A percentile compares a stretch with the other conserved stretches of the same genome.
Evolutionary conservation across 2,113 vertebrate species (phyloP).

Genomic region (Stigmatopora argus): DNA sequence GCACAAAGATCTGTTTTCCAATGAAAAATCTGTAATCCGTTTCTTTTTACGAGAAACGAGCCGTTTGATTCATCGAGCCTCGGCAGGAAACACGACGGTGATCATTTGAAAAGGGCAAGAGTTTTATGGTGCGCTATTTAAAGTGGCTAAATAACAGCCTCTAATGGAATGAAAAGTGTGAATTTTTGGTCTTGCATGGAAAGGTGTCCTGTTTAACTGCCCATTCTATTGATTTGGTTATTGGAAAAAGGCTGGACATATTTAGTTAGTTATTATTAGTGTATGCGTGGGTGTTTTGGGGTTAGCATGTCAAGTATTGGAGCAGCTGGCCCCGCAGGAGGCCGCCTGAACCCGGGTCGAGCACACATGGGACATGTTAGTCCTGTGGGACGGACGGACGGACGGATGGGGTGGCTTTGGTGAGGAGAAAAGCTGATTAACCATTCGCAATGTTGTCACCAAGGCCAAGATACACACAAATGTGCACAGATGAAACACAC

Average conservation of each 20-base stretch:
- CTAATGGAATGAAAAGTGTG: background rate
- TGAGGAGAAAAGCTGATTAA: constrained; percentile 64
- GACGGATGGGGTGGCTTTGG: constrained; percentile 36
- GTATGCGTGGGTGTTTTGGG: background rate
- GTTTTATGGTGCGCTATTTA: background rate
- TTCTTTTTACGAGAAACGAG: background rate
- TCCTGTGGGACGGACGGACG: constrained; percentile 53
- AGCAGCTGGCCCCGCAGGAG: constrained; percentile 57
- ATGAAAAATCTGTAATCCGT: background rate
- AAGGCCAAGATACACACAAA: constrained; percentile 9
- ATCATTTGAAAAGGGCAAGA: background rate
- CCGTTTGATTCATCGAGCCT: background rate
- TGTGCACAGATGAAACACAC: background rate
- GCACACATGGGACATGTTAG: constrained; percentile 52
- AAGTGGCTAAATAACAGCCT: background rate
- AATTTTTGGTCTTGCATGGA: background rate
- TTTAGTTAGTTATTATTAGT: background rate
- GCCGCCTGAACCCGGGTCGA: constrained; percentile 33
- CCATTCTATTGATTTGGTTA: too few species aligned
- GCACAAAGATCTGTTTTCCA: background rate
- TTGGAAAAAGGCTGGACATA: too few species aligned
- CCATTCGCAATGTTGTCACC: constrained; percentile 36
- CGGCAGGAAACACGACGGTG: background rate
- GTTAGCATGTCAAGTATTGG: constrained; percentile 10
- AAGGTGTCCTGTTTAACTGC: background rate